A percentile compares a stretch with the other conserved stretches of the same genome.
Conservation (phyloP, 2,888 invertebrate species). For the Cosmopolites sordidus region DNA sequence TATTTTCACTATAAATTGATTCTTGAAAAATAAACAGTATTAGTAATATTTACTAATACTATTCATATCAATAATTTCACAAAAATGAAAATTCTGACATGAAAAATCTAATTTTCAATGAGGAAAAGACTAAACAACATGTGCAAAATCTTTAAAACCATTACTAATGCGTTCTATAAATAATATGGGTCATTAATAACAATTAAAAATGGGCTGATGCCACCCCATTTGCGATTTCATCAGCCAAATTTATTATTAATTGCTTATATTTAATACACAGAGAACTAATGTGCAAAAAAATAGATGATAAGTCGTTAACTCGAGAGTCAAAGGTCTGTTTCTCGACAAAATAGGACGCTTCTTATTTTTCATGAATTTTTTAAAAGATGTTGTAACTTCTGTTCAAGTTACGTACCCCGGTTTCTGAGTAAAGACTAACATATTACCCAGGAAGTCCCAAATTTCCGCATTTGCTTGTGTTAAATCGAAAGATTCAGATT, state of each 20-base stretch:
- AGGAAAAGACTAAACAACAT: too few relatives aligned
- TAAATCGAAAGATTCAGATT: too few relatives aligned
- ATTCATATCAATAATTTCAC: too few relatives aligned
- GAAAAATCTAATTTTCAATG: too few relatives aligned
- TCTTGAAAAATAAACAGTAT: too few relatives aligned
- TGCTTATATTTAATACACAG: slow-evolving; percentile 9
- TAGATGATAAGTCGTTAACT: slow-evolving; percentile 9
- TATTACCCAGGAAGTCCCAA: too few relatives aligned
- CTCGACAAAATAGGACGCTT: slow-evolving; percentile 14
- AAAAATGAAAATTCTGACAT: too few relatives aligned
- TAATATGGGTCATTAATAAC: slow-evolving; percentile 7
- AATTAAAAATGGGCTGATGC: slow-evolving; percentile 7
- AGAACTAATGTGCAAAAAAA: slow-evolving; percentile 10
- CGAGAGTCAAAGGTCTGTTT: slow-evolving; percentile 7
- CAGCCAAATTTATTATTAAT: slow-evolving; percentile 16
- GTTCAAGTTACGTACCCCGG: slow-evolving; percentile 2
- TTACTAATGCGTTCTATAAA: slow-evolving; percentile 6
- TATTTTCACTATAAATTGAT: too few relatives aligned
- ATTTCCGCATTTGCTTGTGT: too few relatives aligned
- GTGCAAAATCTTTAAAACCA: too few relatives aligned
- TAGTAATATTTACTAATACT: too few relatives aligned
- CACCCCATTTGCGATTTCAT: slow-evolving; percentile 10
- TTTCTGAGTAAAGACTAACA: too few relatives aligned
- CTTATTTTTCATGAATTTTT: slow-evolving; percentile 2
- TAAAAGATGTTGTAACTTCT: slow-evolving; percentile 9